Evolutionary conservation across 2,113 vertebrate species (phyloP), one percentile per base, ranked within the genome.

Genomic region (Pollachius pollachius): DNA sequence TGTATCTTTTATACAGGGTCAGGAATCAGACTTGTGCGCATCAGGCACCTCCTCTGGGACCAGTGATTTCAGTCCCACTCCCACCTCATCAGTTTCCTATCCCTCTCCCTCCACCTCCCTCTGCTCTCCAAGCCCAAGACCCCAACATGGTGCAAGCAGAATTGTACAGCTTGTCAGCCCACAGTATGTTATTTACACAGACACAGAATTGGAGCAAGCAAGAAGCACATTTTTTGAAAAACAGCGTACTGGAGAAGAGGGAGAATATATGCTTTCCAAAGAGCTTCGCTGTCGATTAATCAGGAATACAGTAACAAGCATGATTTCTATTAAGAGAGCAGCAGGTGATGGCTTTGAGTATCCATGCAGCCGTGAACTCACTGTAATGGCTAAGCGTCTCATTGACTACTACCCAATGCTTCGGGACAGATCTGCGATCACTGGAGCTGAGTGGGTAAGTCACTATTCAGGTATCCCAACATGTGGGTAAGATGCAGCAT

Each of bases 201-300:
- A 62, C 18, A 71, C 52, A 30, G 62, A 72, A 16, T 66, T 72
- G 19, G 52, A 72, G 34, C 64, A 52, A 61, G 21, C 48, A 59
- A 48, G 54, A 59, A 66, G 41, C 37, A 21, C 37, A 6, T 70
- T 62, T 52, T 70, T 63, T 70, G 68, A 63, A 52, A 62, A 62
- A 48, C 37, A 52, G 61, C 59, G 57, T 21, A 13, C 17, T 41
- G 64, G 70, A 57, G 16, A 72, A 72, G 70, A 63, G 57, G 48
- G 52, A 57, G 54, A 66, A 21, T 66, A 34, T 23, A 66, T 34
- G 17, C 54, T 72, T 27, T 61, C 70, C 27, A 74, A 74, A 74
- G 70, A 77, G 11, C 71, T 71, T 74, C 48, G 64, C 61, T 80
- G 78, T 56, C 30, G 65, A 58, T 73, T 84, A 65, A 75, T 75